phyloP scores from a whole-genome alignment of 2,888 invertebrate species.

The Trichopria drosophilae region DNA sequence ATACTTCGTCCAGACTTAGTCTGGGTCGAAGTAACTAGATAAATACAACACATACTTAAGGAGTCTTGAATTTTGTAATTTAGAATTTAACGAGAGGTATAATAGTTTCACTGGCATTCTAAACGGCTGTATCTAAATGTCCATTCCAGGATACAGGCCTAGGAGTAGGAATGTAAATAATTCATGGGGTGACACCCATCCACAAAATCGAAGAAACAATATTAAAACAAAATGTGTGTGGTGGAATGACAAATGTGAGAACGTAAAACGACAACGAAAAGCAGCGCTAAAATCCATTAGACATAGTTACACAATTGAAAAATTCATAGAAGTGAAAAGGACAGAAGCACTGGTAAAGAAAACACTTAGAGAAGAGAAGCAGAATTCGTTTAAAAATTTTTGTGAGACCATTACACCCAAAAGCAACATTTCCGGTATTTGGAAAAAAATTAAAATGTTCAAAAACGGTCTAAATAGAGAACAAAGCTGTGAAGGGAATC shows the following conservation, averaged over 20 bases:
- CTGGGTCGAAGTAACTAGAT: too few species aligned
- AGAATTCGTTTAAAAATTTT: background rate
- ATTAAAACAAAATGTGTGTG: slow-evolving; percentile 9
- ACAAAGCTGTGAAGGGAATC: too few species aligned
- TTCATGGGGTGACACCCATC: too few species aligned
- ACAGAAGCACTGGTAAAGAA: background rate
- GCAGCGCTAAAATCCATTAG: background rate
- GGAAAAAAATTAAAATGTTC: background rate
- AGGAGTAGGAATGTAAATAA: too few species aligned
- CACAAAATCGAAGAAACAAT: background rate
- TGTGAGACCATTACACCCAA: slow-evolving; percentile 11
- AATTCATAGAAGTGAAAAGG: slow-evolving; percentile 9
- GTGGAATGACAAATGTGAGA: slow-evolving; percentile 10
- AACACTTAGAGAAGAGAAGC: slow-evolving; percentile 7
- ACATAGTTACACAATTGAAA: background rate
- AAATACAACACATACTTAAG: too few species aligned
- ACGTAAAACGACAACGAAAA: background rate
- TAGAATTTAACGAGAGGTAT: too few species aligned
- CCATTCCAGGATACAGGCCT: too few species aligned
- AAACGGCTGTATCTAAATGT: too few species aligned
- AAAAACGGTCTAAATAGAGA: background rate
- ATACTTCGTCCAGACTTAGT: too few species aligned
- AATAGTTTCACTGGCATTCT: too few species aligned
- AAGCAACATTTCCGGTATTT: slow-evolving; percentile 1
- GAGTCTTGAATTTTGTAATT: too few species aligned